Percentiles rank a stretch among this genome's conserved stretches.
Conservation (phyloP, 2,113 vertebrate species). For the Nettapus auritus region DNA sequence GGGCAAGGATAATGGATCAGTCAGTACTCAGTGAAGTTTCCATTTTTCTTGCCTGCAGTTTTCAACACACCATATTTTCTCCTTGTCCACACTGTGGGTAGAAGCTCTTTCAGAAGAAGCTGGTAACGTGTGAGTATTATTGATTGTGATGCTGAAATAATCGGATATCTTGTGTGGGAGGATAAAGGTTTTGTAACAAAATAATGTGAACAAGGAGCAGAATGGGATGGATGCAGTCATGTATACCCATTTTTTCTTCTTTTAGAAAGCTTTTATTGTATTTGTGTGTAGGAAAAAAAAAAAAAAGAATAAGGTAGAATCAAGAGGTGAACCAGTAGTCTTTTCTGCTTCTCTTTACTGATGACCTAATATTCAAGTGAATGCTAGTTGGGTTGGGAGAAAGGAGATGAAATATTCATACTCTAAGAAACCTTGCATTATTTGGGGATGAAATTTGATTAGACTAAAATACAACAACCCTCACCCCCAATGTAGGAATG, state of each 20-base stretch:
- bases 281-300: not conserved
- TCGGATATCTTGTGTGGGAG: not conserved
- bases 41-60: constrained; percentile 80
- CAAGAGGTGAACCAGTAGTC: not conserved
- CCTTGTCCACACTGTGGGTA: constrained; percentile 93
- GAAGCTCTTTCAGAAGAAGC: constrained; percentile 92
- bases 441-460: not conserved
- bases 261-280: not conserved
- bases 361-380: not conserved
- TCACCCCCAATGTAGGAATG: constrained; percentile 73
- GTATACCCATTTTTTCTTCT: not conserved
- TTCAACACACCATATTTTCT: constrained; percentile 96
- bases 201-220: not conserved
- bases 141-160: not conserved
- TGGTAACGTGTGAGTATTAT: constrained; percentile 85
- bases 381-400: not conserved
- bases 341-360: not conserved
- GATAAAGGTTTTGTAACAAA: not conserved
- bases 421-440: not conserved
- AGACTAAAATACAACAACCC: not conserved
- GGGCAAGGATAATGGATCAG: not conserved
- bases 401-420: not conserved
- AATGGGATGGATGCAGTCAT: not conserved
- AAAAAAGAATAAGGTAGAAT: not conserved
- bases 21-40: not conserved